Base-by-base conservation (phyloP, 2,797 vertebrate species). In the Muscicapa comitata region DNA sequence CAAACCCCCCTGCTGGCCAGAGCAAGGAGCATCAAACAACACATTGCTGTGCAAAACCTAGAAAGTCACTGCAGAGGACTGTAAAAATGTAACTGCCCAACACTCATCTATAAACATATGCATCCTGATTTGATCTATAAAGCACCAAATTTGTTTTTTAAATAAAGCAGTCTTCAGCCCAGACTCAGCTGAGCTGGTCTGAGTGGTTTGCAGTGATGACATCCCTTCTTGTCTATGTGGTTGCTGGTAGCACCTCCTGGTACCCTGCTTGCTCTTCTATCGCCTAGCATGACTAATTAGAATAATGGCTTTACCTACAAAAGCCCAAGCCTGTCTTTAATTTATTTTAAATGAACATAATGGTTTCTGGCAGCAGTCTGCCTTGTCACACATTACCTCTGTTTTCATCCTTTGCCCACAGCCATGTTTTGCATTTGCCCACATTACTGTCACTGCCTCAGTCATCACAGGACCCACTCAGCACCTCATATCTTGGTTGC, bases 291-390 rank as follows among this genome's bases (percentile, higher is more conserved):
- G 84, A 75, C 84, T 95, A 88, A 94, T 59, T 91, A 65, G 79
- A 65, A 55, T 90, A 91, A 94, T 16, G 24, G 40, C 51, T 93
- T 91, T 91, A 94, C 73, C 43, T 91, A 81, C 54, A 91, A 91
- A 86, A 55, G 16, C 47, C 31, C 63, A 72, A 80, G 35, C 48
- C 42, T 74, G 61, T 75, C 70, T 94, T 87, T 79, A 91, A 95
- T 91, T 88, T 91, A 66, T 88, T 94, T 92, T 57, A 81, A 96
- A 93, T 76, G 2, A 93, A 78, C 38, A 23, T 78, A 90, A 93
- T 81, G 17, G 16, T 81, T 90, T 88, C 73, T 96, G 87, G 91
- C 93, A 93, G 70, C 73, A 86, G 17, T 37, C 33, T 81, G 91
- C 40, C 62, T 81, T 70, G 21, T 75, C 78, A 86, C 0, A 0